Percentiles rank a stretch among this genome's conserved stretches.
These are phyloP conservation scores for Agrenia bidenticulata DNA, from an alignment of 2,888 invertebrate species.

Conservation along the genomic window DNA sequence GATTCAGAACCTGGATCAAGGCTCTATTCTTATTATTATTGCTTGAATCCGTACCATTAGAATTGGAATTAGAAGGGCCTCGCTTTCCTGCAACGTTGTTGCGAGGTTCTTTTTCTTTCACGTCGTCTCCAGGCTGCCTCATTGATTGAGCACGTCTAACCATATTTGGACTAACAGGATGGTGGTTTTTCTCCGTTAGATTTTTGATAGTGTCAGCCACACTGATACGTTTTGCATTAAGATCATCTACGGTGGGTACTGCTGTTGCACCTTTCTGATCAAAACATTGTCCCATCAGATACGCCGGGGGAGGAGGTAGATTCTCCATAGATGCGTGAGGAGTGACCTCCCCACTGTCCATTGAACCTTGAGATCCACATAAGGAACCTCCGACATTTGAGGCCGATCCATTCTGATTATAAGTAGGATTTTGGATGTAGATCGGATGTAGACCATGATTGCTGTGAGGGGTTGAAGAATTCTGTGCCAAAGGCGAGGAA, in stretches of 20 bases:
- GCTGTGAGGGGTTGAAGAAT: slow-evolving; percentile 21
- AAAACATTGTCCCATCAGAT: slow-evolving; percentile 65
- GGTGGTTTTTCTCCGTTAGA: slow-evolving; percentile 79
- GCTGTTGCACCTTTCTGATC: slow-evolving; percentile 21
- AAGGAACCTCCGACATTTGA: slow-evolving; percentile 19
- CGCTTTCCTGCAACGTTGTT: slow-evolving; percentile 23
- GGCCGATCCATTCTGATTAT: slow-evolving; percentile 19
- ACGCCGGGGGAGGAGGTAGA: slow-evolving; percentile 73
- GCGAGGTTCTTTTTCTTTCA: slow-evolving; percentile 20
- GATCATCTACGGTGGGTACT: slow-evolving; percentile 42
- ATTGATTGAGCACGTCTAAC: slow-evolving; percentile 52
- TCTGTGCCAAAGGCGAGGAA: slow-evolving; percentile 7
- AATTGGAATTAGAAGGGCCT: slow-evolving; percentile 23
- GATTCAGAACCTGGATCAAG: slow-evolving; percentile 71
- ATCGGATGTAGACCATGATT: slow-evolving; percentile 31
- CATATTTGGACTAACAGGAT: slow-evolving; percentile 77
- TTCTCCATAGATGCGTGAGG: slow-evolving; percentile 60
- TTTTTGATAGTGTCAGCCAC: slow-evolving; percentile 86
- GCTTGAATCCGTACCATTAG: slow-evolving; percentile 26
- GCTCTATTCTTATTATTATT: slow-evolving; percentile 57
- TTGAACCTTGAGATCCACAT: slow-evolving; percentile 37
- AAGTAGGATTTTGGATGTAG: slow-evolving; percentile 43
- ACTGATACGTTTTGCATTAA: slow-evolving; percentile 59
- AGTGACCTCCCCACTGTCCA: slow-evolving; percentile 54
- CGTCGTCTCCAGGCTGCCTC: slow-evolving; percentile 41